phyloP scores from a whole-genome alignment of 1,140 invertebrate species.

The Drosophila trapezifrons region DNA sequence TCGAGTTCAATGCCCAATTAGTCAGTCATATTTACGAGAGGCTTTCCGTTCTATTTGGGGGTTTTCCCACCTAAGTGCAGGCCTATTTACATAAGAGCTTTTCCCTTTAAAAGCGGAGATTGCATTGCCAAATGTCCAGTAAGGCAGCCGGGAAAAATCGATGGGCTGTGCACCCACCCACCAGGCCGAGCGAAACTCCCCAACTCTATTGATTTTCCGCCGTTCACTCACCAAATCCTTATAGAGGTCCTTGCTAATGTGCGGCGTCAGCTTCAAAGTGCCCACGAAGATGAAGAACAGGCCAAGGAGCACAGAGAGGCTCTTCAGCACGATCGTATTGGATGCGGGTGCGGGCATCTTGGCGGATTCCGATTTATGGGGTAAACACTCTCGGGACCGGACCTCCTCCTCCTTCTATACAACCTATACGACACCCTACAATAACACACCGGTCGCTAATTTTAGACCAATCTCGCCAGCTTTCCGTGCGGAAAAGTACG shows the following conservation, averaged over 20 bases:
- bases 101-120: background rate
- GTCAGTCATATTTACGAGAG: constrained; percentile 33
- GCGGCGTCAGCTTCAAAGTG: constrained; percentile 95
- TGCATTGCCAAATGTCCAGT: constrained; percentile 1
- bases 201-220: constrained; percentile 56
- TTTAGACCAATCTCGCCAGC: constrained; percentile 70
- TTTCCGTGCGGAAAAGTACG: constrained; percentile 58
- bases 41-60: background rate
- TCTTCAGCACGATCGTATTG: constrained; percentile 92
- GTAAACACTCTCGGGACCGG: constrained; percentile 36
- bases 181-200: constrained; percentile 10
- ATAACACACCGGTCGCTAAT: constrained; percentile 74
- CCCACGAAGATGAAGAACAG: constrained; percentile 98
- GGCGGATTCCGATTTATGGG: constrained; percentile 12
- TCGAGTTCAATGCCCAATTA: constrained; percentile 72
- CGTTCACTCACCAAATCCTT: constrained; percentile 94
- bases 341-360: constrained; percentile 78
- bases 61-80: background rate
- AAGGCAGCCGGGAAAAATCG: constrained; percentile 44
- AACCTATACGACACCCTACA: constrained; percentile 68
- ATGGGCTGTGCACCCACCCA: constrained; percentile 34
- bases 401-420: constrained; percentile 27
- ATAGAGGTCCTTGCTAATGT: constrained; percentile 96
- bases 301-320: constrained; percentile 95
- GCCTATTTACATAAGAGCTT: constrained; percentile 34